Conservation (phyloP, 2,113 vertebrate genomes). For the Collichthys lucidus region DNA sequence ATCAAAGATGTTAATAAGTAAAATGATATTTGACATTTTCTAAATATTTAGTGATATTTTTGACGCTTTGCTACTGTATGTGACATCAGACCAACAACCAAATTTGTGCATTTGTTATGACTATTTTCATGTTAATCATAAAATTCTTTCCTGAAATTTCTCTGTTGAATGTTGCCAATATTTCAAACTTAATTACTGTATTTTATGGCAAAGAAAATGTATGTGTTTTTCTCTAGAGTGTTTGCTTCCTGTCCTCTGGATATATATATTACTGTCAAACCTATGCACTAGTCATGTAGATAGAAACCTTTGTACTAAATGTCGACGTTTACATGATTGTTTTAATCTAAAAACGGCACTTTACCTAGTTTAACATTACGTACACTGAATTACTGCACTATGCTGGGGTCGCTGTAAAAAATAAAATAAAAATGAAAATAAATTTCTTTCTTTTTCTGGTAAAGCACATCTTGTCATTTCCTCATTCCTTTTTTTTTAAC, state of each 20-base stretch:
- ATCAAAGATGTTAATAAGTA: not conserved
- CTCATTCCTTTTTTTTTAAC: no score
- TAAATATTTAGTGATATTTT: not conserved
- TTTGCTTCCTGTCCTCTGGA: not conserved
- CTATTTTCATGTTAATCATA: constrained; percentile 20
- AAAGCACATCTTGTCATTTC: not conserved
- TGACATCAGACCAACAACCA: constrained; percentile 4
- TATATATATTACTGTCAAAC: constrained; percentile 8
- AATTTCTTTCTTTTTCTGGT: not conserved
- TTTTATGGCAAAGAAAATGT: not conserved
- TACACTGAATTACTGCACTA: constrained; percentile 41
- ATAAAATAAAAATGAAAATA: constrained; percentile 47
- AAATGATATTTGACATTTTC: not conserved
- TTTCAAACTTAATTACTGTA: not conserved
- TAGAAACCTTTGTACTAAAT: constrained; percentile 11
- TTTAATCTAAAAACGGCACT: constrained; percentile 40
- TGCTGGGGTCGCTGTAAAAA: constrained; percentile 14
- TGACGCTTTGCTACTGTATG: not conserved
- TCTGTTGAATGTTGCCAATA: constrained; percentile 4
- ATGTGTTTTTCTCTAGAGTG: not conserved
- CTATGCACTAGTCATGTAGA: constrained; percentile 23
- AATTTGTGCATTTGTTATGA: not conserved
- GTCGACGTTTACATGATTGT: constrained; percentile 47
- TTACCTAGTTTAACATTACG: constrained; percentile 47
- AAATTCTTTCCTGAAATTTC: not conserved